Base-by-base conservation (phyloP, 1,140 invertebrate species). In the Hypothenemus hampei region DNA sequence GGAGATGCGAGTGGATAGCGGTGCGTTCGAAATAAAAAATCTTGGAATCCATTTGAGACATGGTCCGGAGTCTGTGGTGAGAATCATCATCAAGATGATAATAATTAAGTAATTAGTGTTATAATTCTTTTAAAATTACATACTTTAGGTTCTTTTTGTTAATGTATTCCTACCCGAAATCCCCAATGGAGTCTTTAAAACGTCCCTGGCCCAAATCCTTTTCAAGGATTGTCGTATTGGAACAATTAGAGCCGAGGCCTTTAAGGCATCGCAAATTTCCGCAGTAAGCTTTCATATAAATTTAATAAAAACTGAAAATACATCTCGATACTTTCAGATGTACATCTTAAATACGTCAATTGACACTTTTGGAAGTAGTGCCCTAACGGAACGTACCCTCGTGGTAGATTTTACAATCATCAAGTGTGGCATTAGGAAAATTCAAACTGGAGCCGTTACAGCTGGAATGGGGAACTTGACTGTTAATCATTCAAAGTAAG, bases 101-200 rank as follows among this genome's bases (percentile, higher is more conserved):
- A n/a, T 5, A 7, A 7, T 21, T 11, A 13, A 16, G 13, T 1
- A 1, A 39, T 24, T 20, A 35, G 10, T 41, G 18, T 43, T 58
- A 50, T 60, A 60, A 59, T 69, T 60, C 63, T 44, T 77, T 78
- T 26, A 74, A 86, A n/a, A n/a, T n/a, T n/a, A n/a, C n/a, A n/a
- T n/a, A n/a, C n/a, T n/a, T n/a, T n/a, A n/a, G 84, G 81, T 87
- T 62, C 71, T 75, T 54, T 76, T 87, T 71, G 78, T 78, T 60
- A 80, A 79, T 57, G 76, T 85, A 2, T 73, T 69, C 44, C 74
- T 84, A 11, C 66, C 75, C 13, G 76, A 78, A 60, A 65, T 87
- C 29, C 79, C 82, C 18, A 67, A 69, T 8, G 73, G 75, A 43
- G 76, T 81, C 0, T 88, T 89, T 59, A 78, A 79, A 21, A 83